phyloP scores from a whole-genome alignment of 2,113 vertebrate species.

The Felis chaus region DNA sequence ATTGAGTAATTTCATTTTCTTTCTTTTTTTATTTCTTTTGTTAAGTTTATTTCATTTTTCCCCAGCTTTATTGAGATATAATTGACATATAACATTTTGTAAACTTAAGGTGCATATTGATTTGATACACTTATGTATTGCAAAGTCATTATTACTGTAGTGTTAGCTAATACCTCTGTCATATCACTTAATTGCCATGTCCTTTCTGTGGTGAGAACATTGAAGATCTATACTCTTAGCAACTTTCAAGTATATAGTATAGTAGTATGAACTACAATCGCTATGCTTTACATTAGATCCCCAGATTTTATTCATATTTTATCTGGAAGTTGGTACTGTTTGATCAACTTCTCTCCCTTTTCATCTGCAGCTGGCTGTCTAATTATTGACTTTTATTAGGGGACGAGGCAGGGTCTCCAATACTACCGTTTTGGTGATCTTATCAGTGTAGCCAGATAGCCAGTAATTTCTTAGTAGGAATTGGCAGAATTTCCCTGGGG shows the following conservation, averaged over 20 bases:
- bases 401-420: neutral
- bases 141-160: neutral
- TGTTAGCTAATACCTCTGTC: neutral
- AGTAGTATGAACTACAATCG: neutral
- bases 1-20: neutral
- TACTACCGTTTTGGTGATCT: neutral
- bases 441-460: neutral
- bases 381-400: neutral
- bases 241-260: neutral
- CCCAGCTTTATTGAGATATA: neutral
- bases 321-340: neutral
- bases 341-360: neutral
- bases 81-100: neutral
- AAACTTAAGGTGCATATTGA: neutral
- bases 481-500: neutral
- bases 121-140: neutral
- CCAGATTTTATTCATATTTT: neutral
- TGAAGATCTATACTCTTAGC: neutral
- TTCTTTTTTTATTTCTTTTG: neutral
- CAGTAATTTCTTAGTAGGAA: neutral
- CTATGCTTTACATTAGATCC: neutral
- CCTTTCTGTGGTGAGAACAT: neutral
- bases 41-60: neutral
- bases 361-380: neutral
- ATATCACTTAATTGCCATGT: neutral